Percentiles rank a stretch among this genome's conserved stretches.
Conservation (phyloP, 1,140 invertebrate species). For the Cherax destructor region DNA sequence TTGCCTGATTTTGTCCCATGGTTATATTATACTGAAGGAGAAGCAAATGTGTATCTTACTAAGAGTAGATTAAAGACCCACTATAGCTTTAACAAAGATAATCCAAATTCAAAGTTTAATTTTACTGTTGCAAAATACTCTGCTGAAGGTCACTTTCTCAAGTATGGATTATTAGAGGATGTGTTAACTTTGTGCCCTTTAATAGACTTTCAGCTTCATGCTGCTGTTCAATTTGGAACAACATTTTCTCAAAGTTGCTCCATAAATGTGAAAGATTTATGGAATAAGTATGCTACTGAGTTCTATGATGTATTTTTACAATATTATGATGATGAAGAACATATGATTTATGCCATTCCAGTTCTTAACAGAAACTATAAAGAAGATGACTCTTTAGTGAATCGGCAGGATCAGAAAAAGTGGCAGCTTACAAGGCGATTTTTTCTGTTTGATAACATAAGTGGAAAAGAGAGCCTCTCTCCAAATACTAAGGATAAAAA, state of each 20-base stretch:
- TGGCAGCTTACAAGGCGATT: constrained; percentile 83
- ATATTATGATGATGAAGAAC: constrained; percentile 76
- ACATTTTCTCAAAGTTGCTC: constrained; percentile 78
- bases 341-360: constrained; percentile 79
- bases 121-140: constrained; percentile 74
- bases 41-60: constrained; percentile 76
- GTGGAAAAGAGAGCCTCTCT: constrained; percentile 74
- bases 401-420: constrained; percentile 76
- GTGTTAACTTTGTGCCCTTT: constrained; percentile 77
- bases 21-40: constrained; percentile 79
- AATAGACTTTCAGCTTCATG: constrained; percentile 76
- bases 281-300: constrained; percentile 76
- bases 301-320: constrained; percentile 80
- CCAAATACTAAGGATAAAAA: constrained; percentile 57
- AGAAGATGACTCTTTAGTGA: constrained; percentile 73
- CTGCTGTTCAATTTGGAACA: constrained; percentile 79
- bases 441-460: constrained; percentile 81
- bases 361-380: constrained; percentile 77
- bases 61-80: constrained; percentile 77
- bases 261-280: constrained; percentile 78
- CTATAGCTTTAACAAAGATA: constrained; percentile 77
- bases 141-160: constrained; percentile 73
- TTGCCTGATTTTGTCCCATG: constrained; percentile 76
- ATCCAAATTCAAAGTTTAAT: constrained; percentile 76
- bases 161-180: constrained; percentile 69